Conservation (phyloP, 2,113 vertebrate genomes). For the Paramormyrops kingsleyae region DNA sequence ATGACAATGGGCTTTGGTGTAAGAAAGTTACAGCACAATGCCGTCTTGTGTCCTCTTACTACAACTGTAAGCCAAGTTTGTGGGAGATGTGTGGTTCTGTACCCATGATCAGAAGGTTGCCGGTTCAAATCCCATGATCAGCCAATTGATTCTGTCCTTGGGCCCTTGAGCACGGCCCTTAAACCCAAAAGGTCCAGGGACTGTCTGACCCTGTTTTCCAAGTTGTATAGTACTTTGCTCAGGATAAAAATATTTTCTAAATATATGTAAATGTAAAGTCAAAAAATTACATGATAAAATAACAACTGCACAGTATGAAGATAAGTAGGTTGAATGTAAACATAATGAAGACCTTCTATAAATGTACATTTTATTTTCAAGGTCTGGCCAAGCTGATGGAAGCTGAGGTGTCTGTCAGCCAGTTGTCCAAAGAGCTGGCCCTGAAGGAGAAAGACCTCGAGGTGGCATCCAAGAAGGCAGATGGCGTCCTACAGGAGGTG, state of each 20-base stretch:
- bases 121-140: neutral
- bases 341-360: neutral
- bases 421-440: conserved; percentile 62
- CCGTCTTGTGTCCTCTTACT: neutral
- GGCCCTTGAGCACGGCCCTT: neutral
- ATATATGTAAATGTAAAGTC: neutral
- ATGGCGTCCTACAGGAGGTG: conserved; percentile 78
- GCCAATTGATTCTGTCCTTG: neutral
- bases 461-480: conserved; percentile 69
- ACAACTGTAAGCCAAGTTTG: neutral
- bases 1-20: neutral
- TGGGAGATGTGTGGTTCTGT: neutral
- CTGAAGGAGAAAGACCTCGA: conserved; percentile 76
- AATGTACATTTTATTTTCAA: neutral
- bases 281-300: neutral
- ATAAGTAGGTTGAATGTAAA: neutral
- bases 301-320: neutral
- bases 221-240: neutral
- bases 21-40: neutral
- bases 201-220: neutral
- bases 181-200: neutral
- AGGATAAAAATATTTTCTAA: neutral
- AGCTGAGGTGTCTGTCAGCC: conserved; percentile 71
- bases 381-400: conserved; percentile 74
- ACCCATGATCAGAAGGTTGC: neutral